A percentile compares a stretch with the other conserved stretches of the same genome.
Conservation (phyloP, 2,888 invertebrate species). For the Apamea sordens region DNA sequence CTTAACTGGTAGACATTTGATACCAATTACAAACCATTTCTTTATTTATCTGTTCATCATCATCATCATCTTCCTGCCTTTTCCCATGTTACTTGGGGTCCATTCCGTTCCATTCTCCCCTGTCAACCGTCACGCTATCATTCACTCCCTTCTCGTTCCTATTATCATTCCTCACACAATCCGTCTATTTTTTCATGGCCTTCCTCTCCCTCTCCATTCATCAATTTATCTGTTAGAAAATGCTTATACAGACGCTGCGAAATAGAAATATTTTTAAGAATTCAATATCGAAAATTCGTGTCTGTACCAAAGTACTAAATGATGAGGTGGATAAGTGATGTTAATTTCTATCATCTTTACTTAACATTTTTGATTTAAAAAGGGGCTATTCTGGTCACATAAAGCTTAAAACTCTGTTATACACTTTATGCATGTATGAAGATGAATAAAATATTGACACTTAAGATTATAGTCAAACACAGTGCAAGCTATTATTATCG, state of each 20-base stretch:
- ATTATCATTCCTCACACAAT: not conserved
- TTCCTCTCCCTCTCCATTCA: not conserved
- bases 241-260: too few species aligned
- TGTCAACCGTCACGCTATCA: not conserved
- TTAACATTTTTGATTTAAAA: not conserved
- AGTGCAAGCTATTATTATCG: not conserved
- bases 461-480: constrained; percentile 24
- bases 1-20: not conserved
- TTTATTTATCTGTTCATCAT: not conserved
- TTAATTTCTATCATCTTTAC: not conserved
- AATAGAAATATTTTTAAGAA: not conserved
- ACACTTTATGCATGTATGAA: not conserved
- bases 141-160: not conserved
- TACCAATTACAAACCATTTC: not conserved
- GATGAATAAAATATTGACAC: constrained; percentile 48
- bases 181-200: not conserved
- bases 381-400: not conserved
- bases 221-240: not conserved
- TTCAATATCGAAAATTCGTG: not conserved
- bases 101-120: not conserved
- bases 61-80: not conserved
- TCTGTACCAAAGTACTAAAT: not conserved
- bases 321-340: not conserved
- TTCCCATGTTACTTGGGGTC: not conserved
- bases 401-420: not conserved